Conservation (phyloP, 2,797 vertebrate species). For the Megalops cyprinoides region DNA sequence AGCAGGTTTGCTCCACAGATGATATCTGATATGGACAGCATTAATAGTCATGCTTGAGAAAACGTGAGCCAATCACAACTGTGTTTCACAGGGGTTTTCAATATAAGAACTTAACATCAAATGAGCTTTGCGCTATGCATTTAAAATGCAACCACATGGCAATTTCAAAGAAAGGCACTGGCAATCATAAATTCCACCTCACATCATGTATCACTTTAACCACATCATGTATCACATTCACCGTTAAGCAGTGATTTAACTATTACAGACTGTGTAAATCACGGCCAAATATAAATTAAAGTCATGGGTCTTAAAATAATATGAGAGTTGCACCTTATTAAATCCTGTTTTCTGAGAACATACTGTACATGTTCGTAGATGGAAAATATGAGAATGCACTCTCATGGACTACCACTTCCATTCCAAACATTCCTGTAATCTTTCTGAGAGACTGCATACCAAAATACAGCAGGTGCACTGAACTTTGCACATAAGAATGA, state of each 20-base stretch:
- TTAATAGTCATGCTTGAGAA: conserved; percentile 40
- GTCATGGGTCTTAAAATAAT: no score
- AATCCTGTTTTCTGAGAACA: no score
- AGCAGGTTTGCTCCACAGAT: conserved; percentile 60
- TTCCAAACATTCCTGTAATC: no score
- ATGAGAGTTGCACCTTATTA: no score
- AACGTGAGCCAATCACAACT: neutral
- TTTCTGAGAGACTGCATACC: no score
- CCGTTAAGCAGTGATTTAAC: neutral
- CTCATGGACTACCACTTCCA: no score
- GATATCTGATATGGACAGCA: conserved; percentile 60
- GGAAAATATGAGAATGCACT: no score
- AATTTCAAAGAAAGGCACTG: conserved; percentile 3
- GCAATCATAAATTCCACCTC: neutral
- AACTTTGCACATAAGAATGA: no score
- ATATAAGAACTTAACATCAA: conserved; percentile 23
- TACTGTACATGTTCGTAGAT: no score
- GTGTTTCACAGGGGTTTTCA: neutral
- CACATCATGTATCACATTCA: neutral
- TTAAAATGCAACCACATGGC: conserved; percentile 9
- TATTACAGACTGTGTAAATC: neutral
- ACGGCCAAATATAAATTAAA: no score
- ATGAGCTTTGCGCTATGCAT: conserved; percentile 14
- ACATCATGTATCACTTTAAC: neutral
- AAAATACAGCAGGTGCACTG: no score